phyloP scores from a whole-genome alignment of 2,888 invertebrate species.

The Aspidiotus rigidus region DNA sequence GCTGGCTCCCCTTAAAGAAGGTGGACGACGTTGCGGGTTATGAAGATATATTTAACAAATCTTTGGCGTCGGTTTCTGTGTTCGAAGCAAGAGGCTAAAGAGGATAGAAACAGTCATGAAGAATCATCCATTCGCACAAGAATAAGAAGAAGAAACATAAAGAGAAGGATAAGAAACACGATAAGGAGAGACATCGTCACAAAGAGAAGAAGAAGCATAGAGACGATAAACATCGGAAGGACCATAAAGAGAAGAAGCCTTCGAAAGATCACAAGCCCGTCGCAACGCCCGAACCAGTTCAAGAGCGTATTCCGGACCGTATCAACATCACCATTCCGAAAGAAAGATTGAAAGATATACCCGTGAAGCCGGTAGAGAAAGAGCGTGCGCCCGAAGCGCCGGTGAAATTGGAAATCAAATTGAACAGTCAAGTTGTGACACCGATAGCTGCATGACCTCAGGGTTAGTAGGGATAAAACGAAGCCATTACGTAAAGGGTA shows the following conservation, averaged over 20 bases:
- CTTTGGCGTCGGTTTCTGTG: neutral
- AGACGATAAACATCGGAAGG: slow-evolving; percentile 51
- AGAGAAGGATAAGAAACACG: slow-evolving; percentile 35
- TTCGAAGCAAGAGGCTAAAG: neutral
- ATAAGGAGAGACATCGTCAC: slow-evolving; percentile 35
- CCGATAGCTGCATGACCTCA: neutral
- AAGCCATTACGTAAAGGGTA: slow-evolving; percentile 19
- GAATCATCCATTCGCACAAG: slow-evolving; percentile 14
- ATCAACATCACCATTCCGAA: slow-evolving; percentile 31
- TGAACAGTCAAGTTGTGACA: slow-evolving; percentile 20
- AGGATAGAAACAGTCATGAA: slow-evolving; percentile 1
- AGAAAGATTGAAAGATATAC: slow-evolving; percentile 26
- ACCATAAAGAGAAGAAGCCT: slow-evolving; percentile 10
- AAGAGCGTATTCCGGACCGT: too few species aligned
- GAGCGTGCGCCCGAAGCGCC: neutral
- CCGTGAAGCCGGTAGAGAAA: slow-evolving; percentile 5
- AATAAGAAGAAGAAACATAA: slow-evolving; percentile 35
- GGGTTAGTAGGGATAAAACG: slow-evolving; percentile 26
- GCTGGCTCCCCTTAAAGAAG: too few species aligned
- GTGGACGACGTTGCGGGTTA: slow-evolving; percentile 55
- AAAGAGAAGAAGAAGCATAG: slow-evolving; percentile 46
- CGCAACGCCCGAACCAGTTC: neutral
- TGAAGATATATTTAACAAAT: slow-evolving; percentile 41
- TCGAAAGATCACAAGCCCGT: slow-evolving; percentile 21
- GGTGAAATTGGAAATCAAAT: slow-evolving; percentile 30